Evolutionary conservation across 2,797 vertebrate genomes (phyloP), one percentile per base, ranked within the genome.

Genomic region (Acipenser ruthenus): DNA sequence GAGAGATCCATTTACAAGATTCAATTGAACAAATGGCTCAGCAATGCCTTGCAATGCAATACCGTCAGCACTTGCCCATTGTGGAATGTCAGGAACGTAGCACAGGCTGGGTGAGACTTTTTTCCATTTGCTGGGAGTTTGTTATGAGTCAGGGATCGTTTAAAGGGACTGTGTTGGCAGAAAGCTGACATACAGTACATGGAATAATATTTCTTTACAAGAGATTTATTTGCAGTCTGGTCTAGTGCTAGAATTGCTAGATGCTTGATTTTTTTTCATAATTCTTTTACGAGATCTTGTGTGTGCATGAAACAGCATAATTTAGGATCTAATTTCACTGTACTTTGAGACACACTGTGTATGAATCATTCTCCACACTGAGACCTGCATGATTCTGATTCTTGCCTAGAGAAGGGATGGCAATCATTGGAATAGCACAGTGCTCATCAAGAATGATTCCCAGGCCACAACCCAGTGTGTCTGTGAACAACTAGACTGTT

Each of bases 31-130:
- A 37, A 37, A 37, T 37, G 23, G 52, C 52, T 55, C 6, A n/a
- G 9, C n/a, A 55, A 55, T 55, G 49, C 59, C 50, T 7, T 15
- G 48, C 49, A 23, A 58, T 60, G 49, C 7, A 60, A 8, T 37
- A 50, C 49, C 12, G 53, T 48, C 3, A 67, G 50, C 65, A 52
- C 23, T 67, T 67, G 59, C 60, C 15, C 51, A 59, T 8, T 18
- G 10, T 15, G 49, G 65, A 67, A 67, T 67, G 58, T 13, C 15
- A 10, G 50, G 13, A 61, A 52, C 49, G 49, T 37, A n/a, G 48
- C 15, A 13, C 18, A 2, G 18, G 56, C 4, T 50, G 11, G 47
- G 37, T 12, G 23, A 37, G 23, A 9, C 15, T 18, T 15, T 59
- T 48, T 18, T 6, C 13, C 23, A 47, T 58, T 49, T 55, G 52